Evolutionary conservation across 2,888 invertebrate species (phyloP).

Genomic region (Perizoma flavofasciatum): DNA sequence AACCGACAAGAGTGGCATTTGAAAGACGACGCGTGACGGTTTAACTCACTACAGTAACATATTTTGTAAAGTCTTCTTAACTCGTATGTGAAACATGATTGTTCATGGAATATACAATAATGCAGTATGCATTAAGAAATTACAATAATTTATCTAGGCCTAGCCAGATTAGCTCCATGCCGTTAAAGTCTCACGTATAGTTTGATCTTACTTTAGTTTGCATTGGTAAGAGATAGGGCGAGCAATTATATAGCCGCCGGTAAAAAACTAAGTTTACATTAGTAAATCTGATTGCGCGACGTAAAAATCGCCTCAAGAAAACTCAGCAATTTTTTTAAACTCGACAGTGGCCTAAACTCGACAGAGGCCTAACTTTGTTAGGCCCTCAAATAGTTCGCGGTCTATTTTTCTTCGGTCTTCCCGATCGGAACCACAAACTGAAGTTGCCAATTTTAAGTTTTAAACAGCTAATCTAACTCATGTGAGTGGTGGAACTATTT

Average conservation of each 20-base stretch:
- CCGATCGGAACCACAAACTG: slow-evolving; percentile 39
- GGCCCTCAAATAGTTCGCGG: slow-evolving; percentile 42
- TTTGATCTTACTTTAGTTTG: slow-evolving; percentile 60
- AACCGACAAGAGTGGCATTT: too few relatives aligned
- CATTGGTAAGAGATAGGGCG: slow-evolving; percentile 57
- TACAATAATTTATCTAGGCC: slow-evolving; percentile 14
- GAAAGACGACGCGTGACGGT: too few relatives aligned
- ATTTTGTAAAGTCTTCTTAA: too few relatives aligned
- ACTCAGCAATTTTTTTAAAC: slow-evolving; percentile 26
- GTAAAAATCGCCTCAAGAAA: slow-evolving; percentile 32
- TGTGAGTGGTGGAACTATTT: slow-evolving; percentile 39
- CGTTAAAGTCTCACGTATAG: slow-evolving; percentile 45
- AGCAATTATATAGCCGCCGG: slow-evolving; percentile 43
- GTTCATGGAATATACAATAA: slow-evolving; percentile 2
- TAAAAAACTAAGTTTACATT: too few relatives aligned
- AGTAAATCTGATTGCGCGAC: too few relatives aligned
- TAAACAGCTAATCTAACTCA: slow-evolving; percentile 52
- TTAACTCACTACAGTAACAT: too few relatives aligned
- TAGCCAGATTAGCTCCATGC: slow-evolving; percentile 36
- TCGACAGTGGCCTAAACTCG: slow-evolving; percentile 19
- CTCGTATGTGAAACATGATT: too few relatives aligned
- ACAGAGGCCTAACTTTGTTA: slow-evolving; percentile 19
- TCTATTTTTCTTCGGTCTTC: slow-evolving; percentile 45
- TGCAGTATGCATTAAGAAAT: slow-evolving; percentile 9
- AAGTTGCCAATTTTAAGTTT: slow-evolving; percentile 52